Evolutionary conservation across 2,113 vertebrate species (phyloP).

Genomic region (Myotis davidii): DNA sequence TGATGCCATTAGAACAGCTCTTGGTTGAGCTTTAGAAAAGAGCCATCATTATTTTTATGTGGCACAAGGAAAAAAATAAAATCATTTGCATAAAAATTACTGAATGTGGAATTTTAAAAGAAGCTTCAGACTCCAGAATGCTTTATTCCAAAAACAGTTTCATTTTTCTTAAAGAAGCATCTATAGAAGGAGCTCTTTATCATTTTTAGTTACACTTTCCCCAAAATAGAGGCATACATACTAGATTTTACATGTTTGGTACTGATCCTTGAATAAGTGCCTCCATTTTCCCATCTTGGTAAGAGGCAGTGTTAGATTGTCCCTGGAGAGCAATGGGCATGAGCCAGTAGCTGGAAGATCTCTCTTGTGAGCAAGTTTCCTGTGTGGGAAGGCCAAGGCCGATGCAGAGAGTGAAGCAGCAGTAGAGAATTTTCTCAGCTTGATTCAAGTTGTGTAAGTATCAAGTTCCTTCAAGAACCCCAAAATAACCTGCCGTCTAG

Average conservation of each 20-base stretch:
- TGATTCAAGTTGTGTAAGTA: background rate
- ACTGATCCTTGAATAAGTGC: background rate
- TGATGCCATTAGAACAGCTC: background rate
- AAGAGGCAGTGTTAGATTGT: background rate
- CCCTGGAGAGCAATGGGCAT: background rate
- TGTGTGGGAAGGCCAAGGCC: background rate
- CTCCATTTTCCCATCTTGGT: background rate
- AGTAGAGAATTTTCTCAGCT: conserved; percentile 22
- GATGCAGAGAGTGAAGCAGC: background rate
- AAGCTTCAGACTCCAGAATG: background rate
- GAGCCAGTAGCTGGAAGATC: background rate
- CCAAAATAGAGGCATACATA: background rate
- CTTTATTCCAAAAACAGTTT: conserved; percentile 47
- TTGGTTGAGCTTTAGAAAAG: conserved; percentile 43
- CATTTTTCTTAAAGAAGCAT: background rate
- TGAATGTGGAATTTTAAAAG: conserved; percentile 28
- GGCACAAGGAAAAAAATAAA: conserved; percentile 34
- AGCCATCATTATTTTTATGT: background rate
- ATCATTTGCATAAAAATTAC: conserved; percentile 36
- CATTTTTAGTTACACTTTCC: background rate
- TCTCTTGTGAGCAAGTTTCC: background rate
- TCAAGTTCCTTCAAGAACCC: conserved; percentile 23
- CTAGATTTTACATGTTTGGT: background rate
- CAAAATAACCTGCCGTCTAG: background rate
- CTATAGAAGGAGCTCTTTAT: background rate